phyloP scores from a whole-genome alignment of 2,113 vertebrate species.

The Austrofundulus limnaeus region DNA sequence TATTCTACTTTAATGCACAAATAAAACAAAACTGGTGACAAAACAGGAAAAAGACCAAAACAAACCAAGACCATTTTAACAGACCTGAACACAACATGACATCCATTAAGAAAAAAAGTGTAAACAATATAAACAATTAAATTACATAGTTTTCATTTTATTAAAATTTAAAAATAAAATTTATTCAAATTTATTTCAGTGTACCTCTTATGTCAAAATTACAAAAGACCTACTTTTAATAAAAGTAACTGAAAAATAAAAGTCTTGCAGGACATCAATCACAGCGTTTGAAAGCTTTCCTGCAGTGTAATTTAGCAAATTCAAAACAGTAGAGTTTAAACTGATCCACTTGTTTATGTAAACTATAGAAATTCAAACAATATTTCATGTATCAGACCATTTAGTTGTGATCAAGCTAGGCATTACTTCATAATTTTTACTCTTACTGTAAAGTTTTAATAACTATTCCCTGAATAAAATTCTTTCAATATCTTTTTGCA shows the following conservation, averaged over 20 bases:
- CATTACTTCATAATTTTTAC: neutral
- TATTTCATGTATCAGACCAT: neutral
- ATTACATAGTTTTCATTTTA: no score
- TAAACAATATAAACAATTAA: no score
- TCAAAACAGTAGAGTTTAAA: neutral
- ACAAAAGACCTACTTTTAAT: neutral
- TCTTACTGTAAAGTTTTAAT: neutral
- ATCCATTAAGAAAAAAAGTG: no score
- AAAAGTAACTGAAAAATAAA: neutral
- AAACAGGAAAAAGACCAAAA: no score
- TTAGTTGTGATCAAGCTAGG: neutral
- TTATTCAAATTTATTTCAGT: neutral
- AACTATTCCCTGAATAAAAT: conserved; percentile 16
- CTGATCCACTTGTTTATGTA: neutral
- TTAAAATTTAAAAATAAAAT: no score
- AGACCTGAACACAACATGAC: no score
- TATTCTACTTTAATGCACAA: neutral
- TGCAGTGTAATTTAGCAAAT: neutral
- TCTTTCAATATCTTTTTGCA: conserved; percentile 34
- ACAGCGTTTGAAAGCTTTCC: neutral
- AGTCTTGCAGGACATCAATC: neutral
- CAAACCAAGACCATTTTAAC: no score
- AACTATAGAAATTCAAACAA: neutral
- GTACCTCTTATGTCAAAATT: neutral
- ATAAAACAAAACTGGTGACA: no score